phyloP scores from a whole-genome alignment of 1,140 invertebrate genomes.

The Heterodera schachtii region DNA sequence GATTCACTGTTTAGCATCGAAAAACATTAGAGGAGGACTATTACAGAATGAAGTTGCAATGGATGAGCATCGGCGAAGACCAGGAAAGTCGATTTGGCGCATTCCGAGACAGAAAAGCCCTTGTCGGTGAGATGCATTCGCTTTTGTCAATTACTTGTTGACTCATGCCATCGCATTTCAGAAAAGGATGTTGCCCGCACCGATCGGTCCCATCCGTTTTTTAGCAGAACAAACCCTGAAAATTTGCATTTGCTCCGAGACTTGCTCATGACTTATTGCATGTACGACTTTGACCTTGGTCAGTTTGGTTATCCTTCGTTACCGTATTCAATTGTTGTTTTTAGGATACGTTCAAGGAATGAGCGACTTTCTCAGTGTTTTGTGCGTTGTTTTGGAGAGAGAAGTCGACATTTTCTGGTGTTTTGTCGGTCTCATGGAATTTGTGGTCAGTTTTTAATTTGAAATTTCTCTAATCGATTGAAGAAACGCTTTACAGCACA shows the following conservation, averaged over 20 bases:
- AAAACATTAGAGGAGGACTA: constrained; percentile 76
- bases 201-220: constrained; percentile 87
- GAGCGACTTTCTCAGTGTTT: constrained; percentile 92
- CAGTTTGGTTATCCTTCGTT: constrained; percentile 63
- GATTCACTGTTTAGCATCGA: constrained; percentile 31
- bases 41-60: constrained; percentile 92
- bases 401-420: constrained; percentile 98
- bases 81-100: constrained; percentile 87
- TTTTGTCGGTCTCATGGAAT: constrained; percentile 97
- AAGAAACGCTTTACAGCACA: constrained; percentile 65
- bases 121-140: constrained; percentile 73
- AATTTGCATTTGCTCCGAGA: constrained; percentile 83
- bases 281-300: constrained; percentile 97
- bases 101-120: constrained; percentile 85
- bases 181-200: constrained; percentile 97
- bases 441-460: constrained; percentile 57
- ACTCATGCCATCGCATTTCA: constrained; percentile 59
- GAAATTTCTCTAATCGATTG: not conserved
- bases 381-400: constrained; percentile 84
- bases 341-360: constrained; percentile 78
- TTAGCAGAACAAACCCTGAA: constrained; percentile 84
- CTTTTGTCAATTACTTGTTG: no score
- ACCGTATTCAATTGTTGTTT: constrained; percentile 32
- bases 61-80: constrained; percentile 82
- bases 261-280: constrained; percentile 97